Conservation (phyloP, 2,797 vertebrate genomes). For the Acanthiza pusilla region DNA sequence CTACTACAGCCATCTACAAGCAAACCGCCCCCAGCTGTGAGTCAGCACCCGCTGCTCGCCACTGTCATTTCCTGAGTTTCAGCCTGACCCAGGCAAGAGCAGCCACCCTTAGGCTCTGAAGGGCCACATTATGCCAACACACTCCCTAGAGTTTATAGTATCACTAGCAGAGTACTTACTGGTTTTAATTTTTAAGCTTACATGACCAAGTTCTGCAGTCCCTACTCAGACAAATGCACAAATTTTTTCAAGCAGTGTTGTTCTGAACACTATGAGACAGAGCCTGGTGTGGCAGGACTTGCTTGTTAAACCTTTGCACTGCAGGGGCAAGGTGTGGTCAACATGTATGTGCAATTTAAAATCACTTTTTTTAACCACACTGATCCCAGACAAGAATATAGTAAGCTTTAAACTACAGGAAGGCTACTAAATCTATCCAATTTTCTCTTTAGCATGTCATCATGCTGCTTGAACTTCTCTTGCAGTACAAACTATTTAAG, state of each 20-base stretch:
- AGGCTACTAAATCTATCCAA: not conserved
- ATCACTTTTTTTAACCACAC: not conserved
- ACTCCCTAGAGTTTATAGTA: not conserved
- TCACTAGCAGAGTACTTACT: not conserved
- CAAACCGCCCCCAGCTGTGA: slow-evolving; percentile 11
- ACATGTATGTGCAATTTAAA: not conserved
- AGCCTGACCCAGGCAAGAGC: not conserved
- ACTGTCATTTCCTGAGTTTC: slow-evolving; percentile 20
- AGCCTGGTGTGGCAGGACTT: not conserved
- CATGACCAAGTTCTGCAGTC: not conserved
- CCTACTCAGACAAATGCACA: not conserved
- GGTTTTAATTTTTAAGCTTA: not conserved
- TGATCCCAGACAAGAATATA: not conserved
- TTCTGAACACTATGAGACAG: not conserved
- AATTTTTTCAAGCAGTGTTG: not conserved
- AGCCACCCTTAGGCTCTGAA: not conserved
- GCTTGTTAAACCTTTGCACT: not conserved
- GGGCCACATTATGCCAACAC: not conserved
- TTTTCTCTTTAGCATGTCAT: not conserved
- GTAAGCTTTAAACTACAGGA: not conserved
- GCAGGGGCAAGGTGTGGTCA: not conserved
- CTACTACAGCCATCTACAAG: slow-evolving; percentile 3
- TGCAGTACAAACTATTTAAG: not conserved
- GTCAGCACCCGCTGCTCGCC: not conserved
- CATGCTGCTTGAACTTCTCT: not conserved